Conservation (phyloP, 2,888 invertebrate species). For the Apoda limacodes region DNA sequence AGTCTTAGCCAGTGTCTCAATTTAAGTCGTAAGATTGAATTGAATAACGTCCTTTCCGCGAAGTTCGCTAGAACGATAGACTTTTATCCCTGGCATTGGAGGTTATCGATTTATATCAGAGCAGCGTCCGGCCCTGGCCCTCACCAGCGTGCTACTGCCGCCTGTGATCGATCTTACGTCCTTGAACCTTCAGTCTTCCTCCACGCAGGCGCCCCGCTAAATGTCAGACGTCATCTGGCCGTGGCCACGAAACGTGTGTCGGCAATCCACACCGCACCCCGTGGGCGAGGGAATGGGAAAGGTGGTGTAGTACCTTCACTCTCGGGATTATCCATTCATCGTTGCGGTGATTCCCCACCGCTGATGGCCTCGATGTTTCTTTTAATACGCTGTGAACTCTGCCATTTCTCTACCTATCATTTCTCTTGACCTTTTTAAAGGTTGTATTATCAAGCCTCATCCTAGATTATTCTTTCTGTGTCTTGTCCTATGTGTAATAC, state of each 20-base stretch:
- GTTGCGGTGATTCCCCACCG: conserved; percentile 30
- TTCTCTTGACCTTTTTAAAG: conserved; percentile 44
- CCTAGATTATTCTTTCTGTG: no score
- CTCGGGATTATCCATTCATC: conserved; percentile 39
- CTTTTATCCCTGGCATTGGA: conserved; percentile 47
- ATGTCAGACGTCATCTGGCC: conserved; percentile 57
- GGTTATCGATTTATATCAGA: conserved; percentile 28
- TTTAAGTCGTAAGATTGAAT: no score
- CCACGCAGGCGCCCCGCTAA: conserved; percentile 45
- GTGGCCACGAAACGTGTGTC: conserved; percentile 53
- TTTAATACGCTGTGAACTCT: conserved; percentile 40
- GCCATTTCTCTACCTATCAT: conserved; percentile 55
- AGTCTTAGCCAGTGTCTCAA: no score
- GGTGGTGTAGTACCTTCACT: no score
- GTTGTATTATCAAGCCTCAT: no score
- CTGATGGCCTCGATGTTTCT: conserved; percentile 23
- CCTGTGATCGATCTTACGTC: conserved; percentile 49
- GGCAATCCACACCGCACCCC: conserved; percentile 24
- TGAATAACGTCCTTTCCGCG: no score
- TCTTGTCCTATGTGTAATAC: conserved; percentile 19
- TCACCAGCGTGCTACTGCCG: conserved; percentile 33
- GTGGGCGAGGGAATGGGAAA: no score
- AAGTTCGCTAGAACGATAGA: no score
- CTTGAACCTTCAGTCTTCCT: conserved; percentile 45
- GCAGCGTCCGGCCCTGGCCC: conserved; percentile 48